Conservation (phyloP, 2,888 invertebrate species). For the Stictocephala bisonia region DNA sequence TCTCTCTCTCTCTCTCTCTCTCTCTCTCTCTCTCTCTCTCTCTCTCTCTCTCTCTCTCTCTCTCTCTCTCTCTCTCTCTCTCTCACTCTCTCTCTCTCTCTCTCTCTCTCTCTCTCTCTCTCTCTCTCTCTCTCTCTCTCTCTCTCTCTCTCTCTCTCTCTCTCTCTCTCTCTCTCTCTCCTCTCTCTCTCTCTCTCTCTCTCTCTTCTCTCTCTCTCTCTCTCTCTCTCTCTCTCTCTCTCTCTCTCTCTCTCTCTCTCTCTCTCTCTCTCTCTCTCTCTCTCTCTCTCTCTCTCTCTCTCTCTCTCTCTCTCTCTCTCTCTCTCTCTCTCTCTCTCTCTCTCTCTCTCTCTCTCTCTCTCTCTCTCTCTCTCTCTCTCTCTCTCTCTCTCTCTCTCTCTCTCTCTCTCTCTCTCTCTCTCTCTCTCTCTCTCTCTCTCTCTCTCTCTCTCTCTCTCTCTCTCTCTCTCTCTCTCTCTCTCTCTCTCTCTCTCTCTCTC, state of each 20-base stretch:
- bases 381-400: background rate
- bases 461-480: background rate
- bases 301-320: background rate
- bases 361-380: background rate
- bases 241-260: background rate
- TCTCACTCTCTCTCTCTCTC: too few relatives aligned
- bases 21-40: background rate
- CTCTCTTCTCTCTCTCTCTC: too few relatives aligned
- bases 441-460: background rate
- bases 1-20: background rate
- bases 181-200: too few relatives aligned
- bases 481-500: background rate
- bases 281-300: background rate
- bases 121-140: too few relatives aligned
- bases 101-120: too few relatives aligned
- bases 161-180: too few relatives aligned
- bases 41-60: background rate
- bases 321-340: background rate
- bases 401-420: background rate
- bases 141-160: background rate
- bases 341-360: background rate
- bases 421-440: slow-evolving; percentile 7
- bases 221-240: background rate
- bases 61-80: too few relatives aligned
- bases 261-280: background rate